phyloP scores from a whole-genome alignment of 2,797 vertebrate genomes.

The Tadarida brasiliensis region DNA sequence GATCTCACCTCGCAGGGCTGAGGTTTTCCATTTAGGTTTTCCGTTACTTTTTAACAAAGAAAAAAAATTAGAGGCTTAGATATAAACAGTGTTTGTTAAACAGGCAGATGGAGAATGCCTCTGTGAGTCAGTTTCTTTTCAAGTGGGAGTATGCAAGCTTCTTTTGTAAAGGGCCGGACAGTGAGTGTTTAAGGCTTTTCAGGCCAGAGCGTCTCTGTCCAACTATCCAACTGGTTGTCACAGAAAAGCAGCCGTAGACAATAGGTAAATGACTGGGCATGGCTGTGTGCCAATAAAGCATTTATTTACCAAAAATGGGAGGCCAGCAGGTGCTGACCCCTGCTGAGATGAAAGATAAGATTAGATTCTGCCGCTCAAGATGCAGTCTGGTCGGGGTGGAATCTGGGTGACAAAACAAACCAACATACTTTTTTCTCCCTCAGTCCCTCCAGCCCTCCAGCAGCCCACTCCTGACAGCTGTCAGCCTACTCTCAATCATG shows the following conservation, averaged over 20 bases:
- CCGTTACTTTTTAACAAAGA: neutral
- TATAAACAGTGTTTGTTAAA: neutral
- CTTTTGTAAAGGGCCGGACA: neutral
- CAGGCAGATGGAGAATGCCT: neutral
- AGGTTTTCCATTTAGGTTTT: neutral
- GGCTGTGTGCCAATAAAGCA: neutral
- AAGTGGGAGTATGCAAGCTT: neutral
- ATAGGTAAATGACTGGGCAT: neutral
- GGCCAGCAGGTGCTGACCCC: neutral
- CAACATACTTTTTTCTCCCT: neutral
- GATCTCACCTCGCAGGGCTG: neutral
- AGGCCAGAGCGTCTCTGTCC: neutral
- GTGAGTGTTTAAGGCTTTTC: neutral
- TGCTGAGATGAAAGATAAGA: slow-evolving; percentile 11
- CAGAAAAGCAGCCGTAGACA: neutral
- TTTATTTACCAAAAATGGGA: slow-evolving; percentile 23
- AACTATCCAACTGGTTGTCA: neutral
- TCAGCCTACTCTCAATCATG: neutral
- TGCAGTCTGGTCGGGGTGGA: neutral
- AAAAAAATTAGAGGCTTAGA: neutral
- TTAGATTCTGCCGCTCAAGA: slow-evolving; percentile 1
- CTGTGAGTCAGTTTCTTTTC: neutral
- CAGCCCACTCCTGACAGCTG: neutral
- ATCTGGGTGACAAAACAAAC: slow-evolving; percentile 6
- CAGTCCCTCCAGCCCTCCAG: too few relatives aligned